Conservation (phyloP, 2,888 invertebrate genomes). For the Orthonychiurus folsomi region DNA sequence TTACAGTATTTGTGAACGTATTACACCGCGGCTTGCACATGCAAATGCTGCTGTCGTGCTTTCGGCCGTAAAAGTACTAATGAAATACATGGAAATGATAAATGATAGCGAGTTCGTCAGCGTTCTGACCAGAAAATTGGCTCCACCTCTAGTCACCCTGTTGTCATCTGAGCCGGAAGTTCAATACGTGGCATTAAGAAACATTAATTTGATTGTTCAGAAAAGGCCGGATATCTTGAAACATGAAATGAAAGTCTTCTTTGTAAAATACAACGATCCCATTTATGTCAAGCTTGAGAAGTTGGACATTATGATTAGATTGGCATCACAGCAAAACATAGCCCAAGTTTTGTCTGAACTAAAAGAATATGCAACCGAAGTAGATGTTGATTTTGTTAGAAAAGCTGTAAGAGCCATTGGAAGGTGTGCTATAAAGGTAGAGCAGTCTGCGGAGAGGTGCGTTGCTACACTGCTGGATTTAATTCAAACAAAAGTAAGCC, state of each 20-base stretch:
- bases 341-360: constrained; percentile 95
- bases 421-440: constrained; percentile 95
- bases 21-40: constrained; percentile 93
- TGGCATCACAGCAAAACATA: constrained; percentile 96
- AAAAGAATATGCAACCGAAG: constrained; percentile 97
- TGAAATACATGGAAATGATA: constrained; percentile 98
- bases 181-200: constrained; percentile 94
- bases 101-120: constrained; percentile 87
- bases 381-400: constrained; percentile 98
- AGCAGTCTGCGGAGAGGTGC: constrained; percentile 95
- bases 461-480: constrained; percentile 94
- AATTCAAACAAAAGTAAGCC: constrained; percentile 87
- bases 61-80: constrained; percentile 94
- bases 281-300: constrained; percentile 99
- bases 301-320: constrained; percentile 96
- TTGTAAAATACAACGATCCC: constrained; percentile 99
- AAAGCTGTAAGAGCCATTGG: constrained; percentile 98
- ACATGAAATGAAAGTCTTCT: constrained; percentile 99
- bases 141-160: constrained; percentile 96
- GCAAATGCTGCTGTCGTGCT: constrained; percentile 98
- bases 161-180: constrained; percentile 98
- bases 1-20: constrained; percentile 81
- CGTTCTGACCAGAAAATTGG: constrained; percentile 88
- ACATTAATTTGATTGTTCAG: constrained; percentile 98
- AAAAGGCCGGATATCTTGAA: constrained; percentile 97